These are phyloP conservation scores for Embidobia sp. DNA, from an alignment of 2,888 invertebrate species.

Conservation along the genomic window DNA sequence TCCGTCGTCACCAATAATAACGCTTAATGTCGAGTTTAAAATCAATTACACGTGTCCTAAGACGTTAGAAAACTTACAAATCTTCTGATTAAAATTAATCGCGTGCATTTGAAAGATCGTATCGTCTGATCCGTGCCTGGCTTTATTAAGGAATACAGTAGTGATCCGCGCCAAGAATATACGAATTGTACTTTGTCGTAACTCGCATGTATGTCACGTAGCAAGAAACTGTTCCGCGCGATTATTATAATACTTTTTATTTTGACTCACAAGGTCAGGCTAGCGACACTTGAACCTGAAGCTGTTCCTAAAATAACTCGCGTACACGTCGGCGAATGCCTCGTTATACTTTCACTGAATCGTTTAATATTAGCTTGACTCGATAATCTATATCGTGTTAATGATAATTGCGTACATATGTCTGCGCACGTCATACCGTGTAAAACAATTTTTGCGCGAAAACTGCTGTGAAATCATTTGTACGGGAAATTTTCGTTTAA, in stretches of 20 bases:
- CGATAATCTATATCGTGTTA: slow-evolving; percentile 15
- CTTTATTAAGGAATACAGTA: slow-evolving; percentile 53
- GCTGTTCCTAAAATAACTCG: slow-evolving; percentile 39
- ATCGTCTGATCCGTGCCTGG: slow-evolving; percentile 52
- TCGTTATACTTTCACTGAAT: slow-evolving; percentile 43
- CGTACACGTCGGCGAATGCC: slow-evolving; percentile 20
- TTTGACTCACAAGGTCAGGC: slow-evolving; percentile 66
- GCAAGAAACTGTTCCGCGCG: slow-evolving; percentile 52
- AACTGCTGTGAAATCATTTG: too few species aligned
- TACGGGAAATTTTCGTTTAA: too few species aligned
- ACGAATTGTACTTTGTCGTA: slow-evolving; percentile 36
- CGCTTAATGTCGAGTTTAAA: slow-evolving; percentile 20
- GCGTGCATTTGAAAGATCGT: slow-evolving; percentile 50
- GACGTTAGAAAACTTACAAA: slow-evolving; percentile 49
- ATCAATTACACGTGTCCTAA: slow-evolving; percentile 47
- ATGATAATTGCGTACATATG: slow-evolving; percentile 10
- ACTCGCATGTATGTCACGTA: slow-evolving; percentile 54
- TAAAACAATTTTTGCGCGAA: too few species aligned
- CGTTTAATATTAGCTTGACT: slow-evolving; percentile 14
- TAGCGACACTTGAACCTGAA: slow-evolving; percentile 67
- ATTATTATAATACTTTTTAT: slow-evolving; percentile 62
- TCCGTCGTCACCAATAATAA: not conserved
- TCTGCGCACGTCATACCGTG: not conserved
- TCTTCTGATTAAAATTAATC: slow-evolving; percentile 58
- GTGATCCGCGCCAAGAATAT: slow-evolving; percentile 41